These are phyloP conservation scores for Zeugodacus cucurbitae DNA, from an alignment of 1,140 invertebrate species.

Conservation along the genomic window DNA sequence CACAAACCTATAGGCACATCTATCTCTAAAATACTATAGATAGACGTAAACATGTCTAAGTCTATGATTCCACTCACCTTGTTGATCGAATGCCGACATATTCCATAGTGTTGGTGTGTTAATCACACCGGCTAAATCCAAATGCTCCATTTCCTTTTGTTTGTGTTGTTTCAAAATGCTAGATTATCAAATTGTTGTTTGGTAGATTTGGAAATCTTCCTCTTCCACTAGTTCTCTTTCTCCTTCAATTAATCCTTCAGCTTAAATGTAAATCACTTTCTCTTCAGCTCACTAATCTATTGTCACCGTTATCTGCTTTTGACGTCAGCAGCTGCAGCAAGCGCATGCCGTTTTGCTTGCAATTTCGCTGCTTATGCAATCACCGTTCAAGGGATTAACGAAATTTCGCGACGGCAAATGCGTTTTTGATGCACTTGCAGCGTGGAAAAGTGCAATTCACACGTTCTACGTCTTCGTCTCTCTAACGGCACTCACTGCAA, in stretches of 20 bases:
- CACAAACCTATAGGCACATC: too few relatives aligned
- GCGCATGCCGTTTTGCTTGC: not conserved
- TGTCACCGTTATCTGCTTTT: not conserved
- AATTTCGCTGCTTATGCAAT: conserved; percentile 24
- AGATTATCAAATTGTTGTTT: too few relatives aligned
- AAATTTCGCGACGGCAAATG: too few relatives aligned
- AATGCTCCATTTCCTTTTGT: conserved; percentile 54
- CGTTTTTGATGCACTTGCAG: not conserved
- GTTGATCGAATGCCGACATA: conserved; percentile 56
- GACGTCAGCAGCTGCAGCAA: not conserved
- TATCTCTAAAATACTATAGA: too few relatives aligned
- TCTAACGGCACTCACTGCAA: not conserved
- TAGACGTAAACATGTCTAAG: too few relatives aligned
- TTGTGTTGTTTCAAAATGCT: not conserved
- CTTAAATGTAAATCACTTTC: not conserved
- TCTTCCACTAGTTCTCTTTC: too few relatives aligned
- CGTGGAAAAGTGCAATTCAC: not conserved
- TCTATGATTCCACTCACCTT: conserved; percentile 51
- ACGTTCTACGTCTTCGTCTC: not conserved
- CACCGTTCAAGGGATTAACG: not conserved
- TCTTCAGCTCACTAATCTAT: not conserved
- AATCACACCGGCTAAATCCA: conserved; percentile 60
- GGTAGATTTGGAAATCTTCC: too few relatives aligned
- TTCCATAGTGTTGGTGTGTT: conserved; percentile 55
- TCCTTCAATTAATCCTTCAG: not conserved